Percentiles rank a stretch among this genome's conserved stretches.
These are phyloP conservation scores for Buathra laborator DNA, from an alignment of 2,888 invertebrate species.

Conservation along the genomic window DNA sequence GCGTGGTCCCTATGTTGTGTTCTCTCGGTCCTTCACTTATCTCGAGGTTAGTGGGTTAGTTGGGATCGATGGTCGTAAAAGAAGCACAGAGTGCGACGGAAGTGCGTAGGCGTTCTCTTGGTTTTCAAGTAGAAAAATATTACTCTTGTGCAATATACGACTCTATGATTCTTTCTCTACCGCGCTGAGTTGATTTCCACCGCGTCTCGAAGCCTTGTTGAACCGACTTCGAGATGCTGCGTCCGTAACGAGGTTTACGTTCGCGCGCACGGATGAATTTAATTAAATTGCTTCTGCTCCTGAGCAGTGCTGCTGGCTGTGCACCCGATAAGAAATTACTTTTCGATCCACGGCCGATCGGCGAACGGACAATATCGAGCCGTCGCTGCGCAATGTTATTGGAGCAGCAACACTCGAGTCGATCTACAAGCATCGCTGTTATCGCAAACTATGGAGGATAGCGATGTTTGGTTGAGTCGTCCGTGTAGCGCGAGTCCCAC, in stretches of 20 bases:
- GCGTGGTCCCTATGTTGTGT: background rate
- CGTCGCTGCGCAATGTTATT: slow-evolving; percentile 46
- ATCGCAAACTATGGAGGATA: slow-evolving; percentile 59
- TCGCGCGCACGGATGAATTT: slow-evolving; percentile 73
- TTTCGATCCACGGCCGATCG: slow-evolving; percentile 72
- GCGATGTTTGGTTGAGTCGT: slow-evolving; percentile 46
- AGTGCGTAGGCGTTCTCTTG: slow-evolving; percentile 59
- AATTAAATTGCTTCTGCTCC: slow-evolving; percentile 76
- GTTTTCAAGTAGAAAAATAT: slow-evolving; percentile 56
- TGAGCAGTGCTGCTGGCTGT: slow-evolving; percentile 36
- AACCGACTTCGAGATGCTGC: slow-evolving; percentile 67
- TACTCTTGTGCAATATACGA: background rate
- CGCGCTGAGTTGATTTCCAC: slow-evolving; percentile 8
- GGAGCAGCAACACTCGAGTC: slow-evolving; percentile 50
- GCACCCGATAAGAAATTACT: slow-evolving; percentile 76
- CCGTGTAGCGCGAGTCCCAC: slow-evolving; percentile 21
- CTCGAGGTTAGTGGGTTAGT: slow-evolving; percentile 54
- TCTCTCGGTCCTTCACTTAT: slow-evolving; percentile 29
- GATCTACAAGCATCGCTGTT: slow-evolving; percentile 60
- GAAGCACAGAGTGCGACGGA: slow-evolving; percentile 31
- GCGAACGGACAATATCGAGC: slow-evolving; percentile 32
- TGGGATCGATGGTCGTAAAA: slow-evolving; percentile 51
- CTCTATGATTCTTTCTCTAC: slow-evolving; percentile 41
- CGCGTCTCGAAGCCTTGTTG: slow-evolving; percentile 45
- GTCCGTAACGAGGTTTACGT: slow-evolving; percentile 71